Conservation (phyloP, 2,113 vertebrate species). For the Ictalurus furcatus region DNA sequence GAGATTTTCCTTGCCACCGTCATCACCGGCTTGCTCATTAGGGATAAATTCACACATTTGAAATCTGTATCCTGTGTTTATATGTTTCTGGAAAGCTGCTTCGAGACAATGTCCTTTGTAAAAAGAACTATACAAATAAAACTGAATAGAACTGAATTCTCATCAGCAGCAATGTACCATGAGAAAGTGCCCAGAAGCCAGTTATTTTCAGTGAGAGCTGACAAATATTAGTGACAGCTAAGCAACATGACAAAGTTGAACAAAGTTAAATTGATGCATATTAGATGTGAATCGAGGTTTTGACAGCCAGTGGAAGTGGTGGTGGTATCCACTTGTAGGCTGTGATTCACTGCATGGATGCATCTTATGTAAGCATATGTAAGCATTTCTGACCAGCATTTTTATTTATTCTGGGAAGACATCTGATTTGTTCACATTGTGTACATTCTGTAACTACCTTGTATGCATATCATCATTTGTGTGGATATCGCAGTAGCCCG, state of each 20-base stretch:
- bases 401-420: not conserved
- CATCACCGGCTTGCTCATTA: too few relatives aligned
- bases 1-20: too few relatives aligned
- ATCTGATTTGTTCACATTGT: not conserved
- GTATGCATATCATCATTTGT: not conserved
- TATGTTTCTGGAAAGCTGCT: too few relatives aligned
- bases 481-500: not conserved
- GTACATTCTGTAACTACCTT: not conserved
- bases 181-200: not conserved
- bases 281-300: not conserved
- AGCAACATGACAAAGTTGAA: not conserved
- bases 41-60: too few relatives aligned
- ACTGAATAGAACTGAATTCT: not conserved
- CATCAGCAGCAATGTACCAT: not conserved
- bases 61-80: too few relatives aligned
- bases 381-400: not conserved
- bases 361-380: not conserved
- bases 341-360: not conserved
- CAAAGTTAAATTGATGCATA: not conserved
- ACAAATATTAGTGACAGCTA: not conserved
- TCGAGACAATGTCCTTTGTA: too few relatives aligned
- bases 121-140: too few relatives aligned
- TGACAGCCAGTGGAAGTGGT: not conserved
- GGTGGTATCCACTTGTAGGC: not conserved
- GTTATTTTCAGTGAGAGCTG: not conserved